Evolutionary conservation across 2,797 vertebrate species (phyloP).

Genomic region (Avahi laniger): DNA sequence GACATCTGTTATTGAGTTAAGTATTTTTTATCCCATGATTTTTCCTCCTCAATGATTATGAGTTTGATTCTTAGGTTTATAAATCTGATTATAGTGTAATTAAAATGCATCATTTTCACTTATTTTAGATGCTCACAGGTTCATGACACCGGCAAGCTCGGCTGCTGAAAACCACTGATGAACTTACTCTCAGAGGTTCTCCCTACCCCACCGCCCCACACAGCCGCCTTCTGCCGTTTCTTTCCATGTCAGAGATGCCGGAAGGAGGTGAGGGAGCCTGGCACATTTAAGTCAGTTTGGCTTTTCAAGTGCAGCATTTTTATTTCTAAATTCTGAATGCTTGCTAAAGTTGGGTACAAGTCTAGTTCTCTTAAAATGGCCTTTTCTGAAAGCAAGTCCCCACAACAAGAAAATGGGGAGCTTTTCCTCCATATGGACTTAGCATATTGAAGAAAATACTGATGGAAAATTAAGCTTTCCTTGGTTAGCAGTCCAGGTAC

Average conservation of each 20-base stretch:
- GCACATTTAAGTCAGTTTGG: not conserved
- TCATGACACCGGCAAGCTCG: accelerated
- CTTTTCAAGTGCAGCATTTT: not conserved
- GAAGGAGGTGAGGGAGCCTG: not conserved
- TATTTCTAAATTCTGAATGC: not conserved
- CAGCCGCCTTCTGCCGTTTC: not conserved
- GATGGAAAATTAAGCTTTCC: conserved; percentile 75
- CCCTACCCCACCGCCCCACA: too few relatives aligned
- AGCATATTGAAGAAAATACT: conserved; percentile 67
- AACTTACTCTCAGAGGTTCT: too few relatives aligned
- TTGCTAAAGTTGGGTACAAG: not conserved
- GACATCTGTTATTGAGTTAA: accelerated
- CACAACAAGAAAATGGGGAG: conserved; percentile 3
- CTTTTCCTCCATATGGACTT: conserved; percentile 60
- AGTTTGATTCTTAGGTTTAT: not conserved
- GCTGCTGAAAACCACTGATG: too few relatives aligned
- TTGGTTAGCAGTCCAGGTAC: conserved; percentile 71
- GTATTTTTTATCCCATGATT: too few relatives aligned
- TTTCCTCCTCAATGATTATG: not conserved
- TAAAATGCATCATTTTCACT: accelerated
- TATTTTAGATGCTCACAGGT: not conserved
- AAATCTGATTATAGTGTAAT: too few relatives aligned
- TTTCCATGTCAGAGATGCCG: not conserved
- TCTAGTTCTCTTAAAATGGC: not conserved
- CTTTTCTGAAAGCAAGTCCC: not conserved